Base-by-base conservation (phyloP, 2,113 vertebrate species). In the Scatophagus argus region DNA sequence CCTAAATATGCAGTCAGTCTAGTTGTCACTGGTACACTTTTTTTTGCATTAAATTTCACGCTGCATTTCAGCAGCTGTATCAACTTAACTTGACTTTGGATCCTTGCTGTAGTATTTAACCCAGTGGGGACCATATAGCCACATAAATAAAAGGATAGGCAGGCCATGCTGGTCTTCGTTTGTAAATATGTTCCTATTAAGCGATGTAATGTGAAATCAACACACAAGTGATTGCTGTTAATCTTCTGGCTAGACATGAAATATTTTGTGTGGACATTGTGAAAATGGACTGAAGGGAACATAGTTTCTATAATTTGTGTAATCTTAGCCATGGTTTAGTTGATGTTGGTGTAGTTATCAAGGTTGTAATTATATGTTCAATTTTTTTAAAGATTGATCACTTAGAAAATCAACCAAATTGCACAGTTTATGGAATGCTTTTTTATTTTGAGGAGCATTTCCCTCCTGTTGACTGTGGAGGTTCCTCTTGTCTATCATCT, bases 1-100 rank as follows among this genome's bases (percentile, higher is more conserved):
- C 85, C 67, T 58, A 91, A 90, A 85, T 79, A 86, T 91, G 78
- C 80, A 73, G 88, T 73, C 58, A 23, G 74, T 74, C 77, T 52
- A 64, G 83, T 81, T 88, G 59, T 81, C 23, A 74, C 2, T 43
- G 43, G 31, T n/a, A 17, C 63, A 51, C 1, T 5, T n/a, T 17
- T 65, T 47, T 6, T 49, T 19, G 5, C 44, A 12, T 43, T 27
- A 32, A 8, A 72, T 75, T 59, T 63, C 21, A 51, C 41, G 54
- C 29, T 34, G 32, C 43, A n/a, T 59, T 36, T 41, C n/a, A 44
- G n/a, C 64, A 1, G 8, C 21, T 65, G 43, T 12, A n/a, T 76
- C 36, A 46, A 38, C 61, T 17, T 34, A 9, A 25, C 6, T 1
- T 34, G 55, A 5, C 39, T 46, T 36, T 39, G 8, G 7, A 73